These are phyloP conservation scores for Manis pentadactyla DNA, from an alignment of 2,797 vertebrate genomes.

Conservation along the genomic window DNA sequence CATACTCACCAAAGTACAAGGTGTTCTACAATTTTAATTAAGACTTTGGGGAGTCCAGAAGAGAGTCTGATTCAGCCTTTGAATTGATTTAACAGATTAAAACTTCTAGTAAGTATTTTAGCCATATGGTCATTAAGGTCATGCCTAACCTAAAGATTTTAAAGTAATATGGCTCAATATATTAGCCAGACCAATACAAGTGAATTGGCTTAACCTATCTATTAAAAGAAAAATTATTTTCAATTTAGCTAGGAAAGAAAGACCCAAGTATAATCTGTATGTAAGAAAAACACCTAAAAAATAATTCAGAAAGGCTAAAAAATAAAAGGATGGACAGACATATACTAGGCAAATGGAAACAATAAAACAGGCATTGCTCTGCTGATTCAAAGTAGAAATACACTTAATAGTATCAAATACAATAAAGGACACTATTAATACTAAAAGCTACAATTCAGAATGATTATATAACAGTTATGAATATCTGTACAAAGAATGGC, in stretches of 20 bases:
- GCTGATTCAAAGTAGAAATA: slow-evolving; percentile 30
- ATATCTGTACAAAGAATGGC: background rate
- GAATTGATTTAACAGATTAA: background rate
- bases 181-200: background rate
- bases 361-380: background rate
- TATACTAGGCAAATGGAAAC: background rate
- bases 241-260: background rate
- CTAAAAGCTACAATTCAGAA: background rate
- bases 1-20: background rate
- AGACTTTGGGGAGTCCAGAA: background rate
- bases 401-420: background rate
- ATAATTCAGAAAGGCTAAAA: background rate
- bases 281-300: background rate
- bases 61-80: background rate
- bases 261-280: background rate
- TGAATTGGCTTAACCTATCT: background rate
- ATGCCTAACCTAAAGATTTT: background rate
- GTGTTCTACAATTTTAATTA: background rate
- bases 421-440: background rate
- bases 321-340: background rate
- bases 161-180: background rate
- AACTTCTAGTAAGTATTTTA: background rate
- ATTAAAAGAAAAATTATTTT: slow-evolving; percentile 23
- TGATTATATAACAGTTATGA: background rate
- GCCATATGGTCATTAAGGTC: background rate